Percentiles rank a stretch among this genome's conserved stretches.
Conservation (phyloP, 2,113 vertebrate genomes). For the Lycocorax pyrrhopterus region DNA sequence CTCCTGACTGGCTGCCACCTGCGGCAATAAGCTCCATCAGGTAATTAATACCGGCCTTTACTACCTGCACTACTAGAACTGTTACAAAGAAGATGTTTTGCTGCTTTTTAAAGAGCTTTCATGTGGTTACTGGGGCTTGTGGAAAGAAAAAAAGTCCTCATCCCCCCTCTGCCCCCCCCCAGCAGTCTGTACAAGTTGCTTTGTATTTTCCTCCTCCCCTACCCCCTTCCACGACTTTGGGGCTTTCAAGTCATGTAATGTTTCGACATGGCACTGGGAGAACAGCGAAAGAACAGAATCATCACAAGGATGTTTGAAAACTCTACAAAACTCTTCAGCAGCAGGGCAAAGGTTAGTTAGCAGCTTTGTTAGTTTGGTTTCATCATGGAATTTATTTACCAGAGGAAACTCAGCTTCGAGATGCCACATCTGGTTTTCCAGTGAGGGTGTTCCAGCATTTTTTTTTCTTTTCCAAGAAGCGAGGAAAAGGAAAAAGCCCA, state of each 20-base stretch:
- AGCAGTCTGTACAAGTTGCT: background rate
- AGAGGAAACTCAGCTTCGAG: background rate
- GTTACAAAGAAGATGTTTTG: background rate
- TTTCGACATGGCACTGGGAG: background rate
- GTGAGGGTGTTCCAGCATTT: background rate
- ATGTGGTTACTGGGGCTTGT: constrained; percentile 15
- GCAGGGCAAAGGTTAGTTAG: background rate
- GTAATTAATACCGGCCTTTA: constrained; percentile 51
- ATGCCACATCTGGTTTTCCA: background rate
- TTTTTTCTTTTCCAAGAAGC: background rate
- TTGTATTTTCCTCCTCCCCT: background rate
- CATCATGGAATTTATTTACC: background rate
- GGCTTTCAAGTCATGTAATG: constrained; percentile 35
- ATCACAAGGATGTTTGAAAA: constrained; percentile 31
- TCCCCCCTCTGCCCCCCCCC: background rate
- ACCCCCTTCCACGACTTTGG: background rate
- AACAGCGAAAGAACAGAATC: constrained; percentile 8
- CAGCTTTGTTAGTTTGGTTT: background rate
- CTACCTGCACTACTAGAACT: background rate
- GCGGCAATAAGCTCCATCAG: constrained; percentile 25
- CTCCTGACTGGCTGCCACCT: constrained; percentile 38
- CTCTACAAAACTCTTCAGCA: background rate
- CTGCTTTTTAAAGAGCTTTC: constrained; percentile 38
- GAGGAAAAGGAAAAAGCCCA: background rate
- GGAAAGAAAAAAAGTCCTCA: background rate